Conservation (phyloP, 2,797 vertebrate species). For the Pseudomugil tenellus region DNA sequence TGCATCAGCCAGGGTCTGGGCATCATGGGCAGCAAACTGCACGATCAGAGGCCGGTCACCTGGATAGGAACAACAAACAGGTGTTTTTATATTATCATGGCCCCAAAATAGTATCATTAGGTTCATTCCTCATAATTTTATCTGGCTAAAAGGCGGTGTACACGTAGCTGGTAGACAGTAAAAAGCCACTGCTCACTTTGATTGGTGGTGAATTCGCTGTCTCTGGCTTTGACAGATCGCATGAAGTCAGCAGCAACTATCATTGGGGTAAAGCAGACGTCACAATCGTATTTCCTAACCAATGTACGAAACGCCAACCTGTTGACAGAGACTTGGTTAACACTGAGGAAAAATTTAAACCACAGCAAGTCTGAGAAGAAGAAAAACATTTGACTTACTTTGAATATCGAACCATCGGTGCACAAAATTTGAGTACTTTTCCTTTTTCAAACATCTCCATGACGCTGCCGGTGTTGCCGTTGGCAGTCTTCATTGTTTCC, state of each 20-base stretch:
- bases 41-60: constrained; percentile 94
- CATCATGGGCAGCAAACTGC: constrained; percentile 95
- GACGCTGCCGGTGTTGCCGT: constrained; percentile 53
- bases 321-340: constrained; percentile 1
- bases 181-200: constrained; percentile 77
- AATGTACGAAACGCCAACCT: constrained; percentile 94
- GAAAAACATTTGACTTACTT: constrained; percentile 90
- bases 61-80: constrained; percentile 49
- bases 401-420: constrained; percentile 98
- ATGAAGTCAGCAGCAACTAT: constrained; percentile 95
- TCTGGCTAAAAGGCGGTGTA: not conserved
- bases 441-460: constrained; percentile 90
- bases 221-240: constrained; percentile 93
- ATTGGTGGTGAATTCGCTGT: constrained; percentile 97
- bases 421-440: constrained; percentile 90
- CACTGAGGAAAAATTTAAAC: too few species aligned
- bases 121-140: not conserved
- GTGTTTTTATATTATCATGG: not conserved
- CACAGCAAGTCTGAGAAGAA: too few species aligned
- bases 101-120: not conserved
- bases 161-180: not conserved
- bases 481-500: constrained; percentile 65
- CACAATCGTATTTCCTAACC: constrained; percentile 93
- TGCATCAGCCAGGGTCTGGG: constrained; percentile 91
- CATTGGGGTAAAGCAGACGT: constrained; percentile 98